phyloP scores from a whole-genome alignment of 2,888 invertebrate genomes.

The Apocheima hispidaria region DNA sequence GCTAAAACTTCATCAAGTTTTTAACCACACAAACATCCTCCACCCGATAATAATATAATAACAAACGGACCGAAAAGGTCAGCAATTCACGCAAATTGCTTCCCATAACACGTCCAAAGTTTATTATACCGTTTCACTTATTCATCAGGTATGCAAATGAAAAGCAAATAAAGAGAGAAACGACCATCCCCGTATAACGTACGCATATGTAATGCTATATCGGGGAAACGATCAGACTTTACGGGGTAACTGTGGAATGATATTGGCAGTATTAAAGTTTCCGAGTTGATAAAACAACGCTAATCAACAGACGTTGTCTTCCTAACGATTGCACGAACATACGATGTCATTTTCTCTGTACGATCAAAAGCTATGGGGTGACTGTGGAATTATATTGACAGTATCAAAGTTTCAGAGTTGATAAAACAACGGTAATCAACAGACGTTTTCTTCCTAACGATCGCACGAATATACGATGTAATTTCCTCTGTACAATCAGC shows the following conservation, averaged over 20 bases:
- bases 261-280: conserved; percentile 3
- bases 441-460: too few species aligned
- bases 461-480: too few species aligned
- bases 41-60: conserved; percentile 38
- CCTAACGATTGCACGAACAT: too few species aligned
- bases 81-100: conserved; percentile 44
- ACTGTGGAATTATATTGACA: background rate
- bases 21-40: conserved; percentile 30
- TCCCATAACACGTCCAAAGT: conserved; percentile 51
- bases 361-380: conserved; percentile 74
- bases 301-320: background rate
- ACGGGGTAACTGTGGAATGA: conserved; percentile 50
- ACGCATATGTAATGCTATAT: conserved; percentile 64
- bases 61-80: conserved; percentile 42
- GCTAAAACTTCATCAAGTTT: conserved; percentile 10
- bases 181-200: conserved; percentile 60
- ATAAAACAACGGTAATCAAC: background rate
- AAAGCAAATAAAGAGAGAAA: conserved; percentile 74
- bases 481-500: too few species aligned
- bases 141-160: conserved; percentile 74
- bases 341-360: too few species aligned
- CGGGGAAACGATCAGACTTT: conserved; percentile 74
- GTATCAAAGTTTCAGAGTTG: background rate
- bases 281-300: background rate
- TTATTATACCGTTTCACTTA: conserved; percentile 62